These are phyloP conservation scores for Osmerus eperlanus DNA, from an alignment of 2,113 vertebrate species.

Conservation along the genomic window DNA sequence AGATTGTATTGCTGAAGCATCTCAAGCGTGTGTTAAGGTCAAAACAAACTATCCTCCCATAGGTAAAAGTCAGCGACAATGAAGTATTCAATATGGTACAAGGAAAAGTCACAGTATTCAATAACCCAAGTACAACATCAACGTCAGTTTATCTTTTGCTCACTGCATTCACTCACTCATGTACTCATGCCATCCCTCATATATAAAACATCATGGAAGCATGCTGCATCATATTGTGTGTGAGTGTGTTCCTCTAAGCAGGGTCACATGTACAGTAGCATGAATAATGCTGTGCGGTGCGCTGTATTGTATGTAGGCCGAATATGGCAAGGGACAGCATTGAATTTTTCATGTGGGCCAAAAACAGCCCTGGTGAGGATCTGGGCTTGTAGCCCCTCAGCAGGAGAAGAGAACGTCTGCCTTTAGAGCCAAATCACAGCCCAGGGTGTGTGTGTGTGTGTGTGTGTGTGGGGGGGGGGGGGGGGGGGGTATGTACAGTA, in stretches of 20 bases:
- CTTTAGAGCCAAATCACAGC: constrained; percentile 24
- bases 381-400: constrained; percentile 47
- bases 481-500: neutral
- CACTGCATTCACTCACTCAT: no score
- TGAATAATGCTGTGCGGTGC: constrained; percentile 28
- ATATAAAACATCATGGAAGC: constrained; percentile 14
- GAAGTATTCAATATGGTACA: no score
- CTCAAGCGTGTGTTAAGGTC: no score
- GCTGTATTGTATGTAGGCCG: constrained; percentile 62
- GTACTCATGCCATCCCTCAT: constrained; percentile 16
- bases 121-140: no score
- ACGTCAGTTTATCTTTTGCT: neutral
- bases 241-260: constrained; percentile 25
- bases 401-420: constrained; percentile 46
- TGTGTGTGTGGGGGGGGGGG: neutral
- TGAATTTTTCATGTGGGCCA: constrained; percentile 69
- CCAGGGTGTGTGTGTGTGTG: constrained; percentile 1
- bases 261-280: constrained; percentile 34
- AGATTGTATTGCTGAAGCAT: no score
- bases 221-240: neutral
- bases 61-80: no score
- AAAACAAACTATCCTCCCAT: no score
- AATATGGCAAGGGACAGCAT: constrained; percentile 56
- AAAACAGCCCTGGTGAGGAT: constrained; percentile 56
- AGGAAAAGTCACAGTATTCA: no score